Evolutionary conservation across 1,140 invertebrate species (phyloP).

Genomic region (Drusus annulatus): DNA sequence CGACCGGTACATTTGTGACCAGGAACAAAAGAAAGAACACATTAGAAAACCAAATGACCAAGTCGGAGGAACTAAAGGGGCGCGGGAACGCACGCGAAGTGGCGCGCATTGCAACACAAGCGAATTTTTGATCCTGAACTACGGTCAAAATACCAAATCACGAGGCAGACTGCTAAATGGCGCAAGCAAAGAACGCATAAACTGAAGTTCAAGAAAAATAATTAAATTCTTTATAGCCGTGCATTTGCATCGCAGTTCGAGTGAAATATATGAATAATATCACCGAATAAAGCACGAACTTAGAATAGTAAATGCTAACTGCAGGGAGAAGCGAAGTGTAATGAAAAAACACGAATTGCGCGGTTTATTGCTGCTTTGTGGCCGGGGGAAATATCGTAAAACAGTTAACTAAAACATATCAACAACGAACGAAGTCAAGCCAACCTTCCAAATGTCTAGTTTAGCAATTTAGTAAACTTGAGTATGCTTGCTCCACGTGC

Average conservation of each 20-base stretch:
- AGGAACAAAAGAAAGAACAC: background rate
- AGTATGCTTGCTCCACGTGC: no score
- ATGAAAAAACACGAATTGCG: background rate
- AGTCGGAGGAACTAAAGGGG: background rate
- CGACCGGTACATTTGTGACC: no score
- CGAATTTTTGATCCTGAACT: background rate
- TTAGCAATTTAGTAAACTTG: no score
- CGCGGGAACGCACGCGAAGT: background rate
- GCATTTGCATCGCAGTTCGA: background rate
- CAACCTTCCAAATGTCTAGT: no score
- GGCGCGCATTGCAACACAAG: background rate
- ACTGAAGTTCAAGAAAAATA: constrained; percentile 19
- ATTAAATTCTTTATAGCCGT: constrained; percentile 3
- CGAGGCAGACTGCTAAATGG: background rate
- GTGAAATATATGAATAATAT: constrained; percentile 3
- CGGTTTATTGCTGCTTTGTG: background rate
- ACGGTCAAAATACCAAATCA: background rate
- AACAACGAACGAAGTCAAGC: no score
- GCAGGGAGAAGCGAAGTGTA: background rate
- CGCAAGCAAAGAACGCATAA: background rate
- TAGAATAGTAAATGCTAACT: background rate
- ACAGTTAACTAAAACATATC: background rate
- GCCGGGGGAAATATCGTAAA: constrained; percentile 14
- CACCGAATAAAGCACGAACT: constrained; percentile 4
- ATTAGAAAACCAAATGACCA: background rate